phyloP scores from a whole-genome alignment of 2,888 invertebrate genomes.

The Gasteruption jaculator region DNA sequence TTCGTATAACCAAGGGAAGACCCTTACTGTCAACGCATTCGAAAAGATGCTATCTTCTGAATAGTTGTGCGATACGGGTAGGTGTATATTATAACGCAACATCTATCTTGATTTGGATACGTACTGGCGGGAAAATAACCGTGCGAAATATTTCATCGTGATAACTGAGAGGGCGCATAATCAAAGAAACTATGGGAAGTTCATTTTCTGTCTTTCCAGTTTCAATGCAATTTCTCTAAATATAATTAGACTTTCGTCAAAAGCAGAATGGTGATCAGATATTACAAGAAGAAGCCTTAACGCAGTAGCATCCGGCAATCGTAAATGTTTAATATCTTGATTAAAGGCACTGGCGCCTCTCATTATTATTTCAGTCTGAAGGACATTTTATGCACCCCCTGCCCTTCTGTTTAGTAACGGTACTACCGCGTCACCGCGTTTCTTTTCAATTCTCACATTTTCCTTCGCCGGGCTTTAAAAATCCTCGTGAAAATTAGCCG shows the following conservation, averaged over 20 bases:
- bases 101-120: conserved; percentile 33
- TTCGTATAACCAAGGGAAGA: conserved; percentile 21
- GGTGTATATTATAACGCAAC: conserved; percentile 20
- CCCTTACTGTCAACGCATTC: conserved; percentile 30
- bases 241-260: too few species aligned
- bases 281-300: too few species aligned
- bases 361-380: conserved; percentile 51
- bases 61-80: conserved; percentile 34
- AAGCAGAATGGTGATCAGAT: too few species aligned
- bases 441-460: conserved; percentile 46
- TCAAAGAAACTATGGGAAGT: conserved; percentile 26
- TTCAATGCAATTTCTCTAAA: too few species aligned
- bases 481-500: conserved; percentile 47
- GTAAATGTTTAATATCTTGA: conserved; percentile 53
- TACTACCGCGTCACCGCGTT: conserved; percentile 31
- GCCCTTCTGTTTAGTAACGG: too few species aligned
- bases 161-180: conserved; percentile 25
- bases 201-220: conserved; percentile 15
- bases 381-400: conserved; percentile 38
- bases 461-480: conserved; percentile 38
- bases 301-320: too few species aligned
- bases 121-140: conserved; percentile 43
- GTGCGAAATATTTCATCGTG: conserved; percentile 39
- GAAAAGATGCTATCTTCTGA: conserved; percentile 44
- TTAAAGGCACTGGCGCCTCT: conserved; percentile 50